phyloP scores from a whole-genome alignment of 2,888 invertebrate genomes.

The Stramonita haemastoma region DNA sequence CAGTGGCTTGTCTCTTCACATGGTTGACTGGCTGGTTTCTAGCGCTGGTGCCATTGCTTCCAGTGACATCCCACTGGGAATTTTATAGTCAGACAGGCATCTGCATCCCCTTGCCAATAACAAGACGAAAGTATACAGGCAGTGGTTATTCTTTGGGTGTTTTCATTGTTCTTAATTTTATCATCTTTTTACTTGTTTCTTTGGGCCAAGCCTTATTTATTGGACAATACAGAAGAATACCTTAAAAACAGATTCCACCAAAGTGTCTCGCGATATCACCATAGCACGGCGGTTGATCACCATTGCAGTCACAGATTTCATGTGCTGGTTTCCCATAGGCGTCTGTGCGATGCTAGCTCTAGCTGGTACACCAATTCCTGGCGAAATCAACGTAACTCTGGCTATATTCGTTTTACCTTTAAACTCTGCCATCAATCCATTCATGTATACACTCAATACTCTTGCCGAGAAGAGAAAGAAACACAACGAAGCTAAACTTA shows the following conservation, averaged over 20 bases:
- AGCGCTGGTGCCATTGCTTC: background rate
- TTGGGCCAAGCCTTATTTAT: background rate
- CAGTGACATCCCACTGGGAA: background rate
- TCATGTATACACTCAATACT: too few species aligned
- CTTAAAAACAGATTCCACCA: background rate
- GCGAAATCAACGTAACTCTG: too few species aligned
- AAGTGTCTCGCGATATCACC: background rate
- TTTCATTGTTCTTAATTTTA: background rate
- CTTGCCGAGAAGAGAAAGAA: too few species aligned
- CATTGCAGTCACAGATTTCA: too few species aligned
- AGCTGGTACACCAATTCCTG: too few species aligned
- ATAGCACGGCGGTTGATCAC: too few species aligned
- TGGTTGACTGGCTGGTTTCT: background rate
- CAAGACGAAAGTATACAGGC: background rate
- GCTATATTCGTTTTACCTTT: too few species aligned
- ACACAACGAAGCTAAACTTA: too few species aligned
- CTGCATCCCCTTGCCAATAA: background rate
- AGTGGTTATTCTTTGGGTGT: background rate
- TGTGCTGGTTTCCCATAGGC: too few species aligned
- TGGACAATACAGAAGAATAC: background rate
- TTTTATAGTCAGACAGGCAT: constrained; percentile 5
- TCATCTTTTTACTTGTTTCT: background rate
- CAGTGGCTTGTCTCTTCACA: background rate
- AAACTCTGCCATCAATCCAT: too few species aligned
- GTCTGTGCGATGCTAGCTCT: too few species aligned